Evolutionary conservation across 2,888 invertebrate species (phyloP), one percentile per base, ranked within the genome.

Genomic region (Rhagophthalmus giganteus): DNA sequence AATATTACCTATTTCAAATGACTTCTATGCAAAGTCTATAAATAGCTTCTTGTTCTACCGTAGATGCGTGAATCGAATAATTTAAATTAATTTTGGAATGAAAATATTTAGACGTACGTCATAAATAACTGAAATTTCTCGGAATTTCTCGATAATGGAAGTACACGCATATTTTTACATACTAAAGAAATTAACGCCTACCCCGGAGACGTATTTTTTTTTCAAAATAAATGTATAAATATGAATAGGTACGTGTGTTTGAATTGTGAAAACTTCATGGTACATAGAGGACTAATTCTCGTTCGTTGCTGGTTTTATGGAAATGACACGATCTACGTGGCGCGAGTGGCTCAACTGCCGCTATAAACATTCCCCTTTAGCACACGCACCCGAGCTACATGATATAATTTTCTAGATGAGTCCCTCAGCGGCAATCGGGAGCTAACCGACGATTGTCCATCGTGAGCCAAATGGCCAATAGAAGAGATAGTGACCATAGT

Each of bases 371-470:
- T 62, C 68, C 68, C 70, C 62, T 66, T 66, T 63, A 65, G 56
- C 65, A 61, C 63, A 62, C 64, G 59, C 65, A 65, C 66, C 61
- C 66, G 63, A 41, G 54, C 62, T 50, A 62, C 59, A 62, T 64
- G 67, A 66, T 69, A 71, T 70, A 71, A 72, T 71, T 72, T 67
- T 63, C 66, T 62, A 56, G 65, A 71, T 64, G 65, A 62, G 63
- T 68, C 71, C 72, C 71, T 58, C 55, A 63, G 61, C 61, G 67
- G 59, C 68, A 64, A 66, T 71, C 67, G 63, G 58, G 59, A 65
- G 63, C 69, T 69, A 69, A 69, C 70, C 69, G 71, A 67, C 71
- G 67, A 72, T 71, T 70, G 70, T 70, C 71, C 71, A 71, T 69
- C 68, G 66, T 66, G 59, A 59, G 61, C 61, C 64, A 65, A 69